Conservation (phyloP, 2,797 vertebrate species). For the Chanos chanos region DNA sequence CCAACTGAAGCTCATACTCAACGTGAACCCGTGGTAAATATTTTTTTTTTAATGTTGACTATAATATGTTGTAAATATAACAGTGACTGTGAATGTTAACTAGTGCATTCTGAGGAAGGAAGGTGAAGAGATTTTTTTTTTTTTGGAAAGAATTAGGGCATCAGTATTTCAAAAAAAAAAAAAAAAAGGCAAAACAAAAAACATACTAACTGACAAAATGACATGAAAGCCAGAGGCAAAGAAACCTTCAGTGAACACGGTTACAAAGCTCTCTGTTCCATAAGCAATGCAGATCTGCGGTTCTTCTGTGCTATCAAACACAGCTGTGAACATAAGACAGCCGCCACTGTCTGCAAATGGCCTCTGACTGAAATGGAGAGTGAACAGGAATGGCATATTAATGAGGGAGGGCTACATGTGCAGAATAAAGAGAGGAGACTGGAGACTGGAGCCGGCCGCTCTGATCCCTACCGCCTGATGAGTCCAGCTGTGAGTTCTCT, state of each 20-base stretch:
- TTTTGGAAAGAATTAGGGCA: constrained; percentile 8
- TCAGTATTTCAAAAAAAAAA: constrained; percentile 13
- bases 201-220: constrained; percentile 29
- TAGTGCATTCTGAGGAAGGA: too few species aligned
- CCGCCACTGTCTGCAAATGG: constrained; percentile 62
- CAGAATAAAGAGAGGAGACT: constrained; percentile 40
- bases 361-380: constrained; percentile 55
- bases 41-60: too few species aligned
- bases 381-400: constrained; percentile 62
- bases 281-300: constrained; percentile 44
- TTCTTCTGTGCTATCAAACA: constrained; percentile 62
- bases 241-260: constrained; percentile 41
- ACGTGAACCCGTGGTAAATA: too few species aligned
- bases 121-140: too few species aligned
- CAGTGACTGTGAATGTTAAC: too few species aligned
- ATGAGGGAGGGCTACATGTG: constrained; percentile 50
- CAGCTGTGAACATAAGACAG: constrained; percentile 70
- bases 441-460: constrained; percentile 20
- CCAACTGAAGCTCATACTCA: too few species aligned
- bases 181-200: too few species aligned
- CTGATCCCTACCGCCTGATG: too few species aligned
- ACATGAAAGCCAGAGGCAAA: constrained; percentile 35
- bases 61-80: too few species aligned
- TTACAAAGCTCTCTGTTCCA: constrained; percentile 45
- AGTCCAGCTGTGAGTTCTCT: too few species aligned